These are phyloP conservation scores for Xenopus tropicalis DNA, from an alignment of 2,113 vertebrate genomes.

Conservation along the genomic window DNA sequence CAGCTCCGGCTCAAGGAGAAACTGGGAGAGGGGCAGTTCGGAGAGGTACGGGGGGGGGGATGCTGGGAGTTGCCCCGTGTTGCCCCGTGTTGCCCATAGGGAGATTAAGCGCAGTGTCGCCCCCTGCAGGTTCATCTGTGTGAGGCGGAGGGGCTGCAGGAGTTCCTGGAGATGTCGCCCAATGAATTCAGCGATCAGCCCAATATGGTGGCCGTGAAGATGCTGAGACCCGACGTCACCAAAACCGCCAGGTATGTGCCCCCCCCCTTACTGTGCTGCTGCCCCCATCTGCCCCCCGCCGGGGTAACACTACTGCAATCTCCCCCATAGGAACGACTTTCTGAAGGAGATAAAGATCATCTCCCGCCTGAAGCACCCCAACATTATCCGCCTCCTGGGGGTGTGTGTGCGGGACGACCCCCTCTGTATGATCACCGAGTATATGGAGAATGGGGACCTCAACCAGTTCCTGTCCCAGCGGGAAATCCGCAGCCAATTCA, in stretches of 20 bases:
- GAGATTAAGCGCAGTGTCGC: not conserved
- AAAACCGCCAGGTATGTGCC: slow-evolving; percentile 67
- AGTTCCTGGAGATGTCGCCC: slow-evolving; percentile 68
- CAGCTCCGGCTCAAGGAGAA: slow-evolving; percentile 75
- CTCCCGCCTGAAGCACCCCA: slow-evolving; percentile 77
- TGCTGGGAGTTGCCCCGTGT: too few species aligned
- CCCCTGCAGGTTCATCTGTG: slow-evolving; percentile 73
- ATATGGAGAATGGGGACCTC: slow-evolving; percentile 73
- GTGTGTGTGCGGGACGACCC: slow-evolving; percentile 76
- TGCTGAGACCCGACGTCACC: slow-evolving; percentile 74
- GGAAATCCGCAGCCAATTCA: slow-evolving; percentile 71
- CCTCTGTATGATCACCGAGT: slow-evolving; percentile 72
- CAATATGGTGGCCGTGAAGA: slow-evolving; percentile 74
- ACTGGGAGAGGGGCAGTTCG: slow-evolving; percentile 81
- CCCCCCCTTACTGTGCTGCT: not conserved
- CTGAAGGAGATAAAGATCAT: slow-evolving; percentile 85
- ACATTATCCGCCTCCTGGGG: slow-evolving; percentile 81
- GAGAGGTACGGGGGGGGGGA: slow-evolving; percentile 74
- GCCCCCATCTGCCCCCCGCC: too few species aligned
- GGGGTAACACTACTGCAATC: not conserved
- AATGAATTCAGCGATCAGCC: slow-evolving; percentile 59
- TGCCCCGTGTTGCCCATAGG: not conserved
- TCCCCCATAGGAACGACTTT: slow-evolving; percentile 70
- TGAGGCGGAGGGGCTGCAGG: slow-evolving; percentile 69
- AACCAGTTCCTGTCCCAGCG: slow-evolving; percentile 75